phyloP scores from a whole-genome alignment of 2,113 vertebrate species.

The Microcebus griseorufus region DNA sequence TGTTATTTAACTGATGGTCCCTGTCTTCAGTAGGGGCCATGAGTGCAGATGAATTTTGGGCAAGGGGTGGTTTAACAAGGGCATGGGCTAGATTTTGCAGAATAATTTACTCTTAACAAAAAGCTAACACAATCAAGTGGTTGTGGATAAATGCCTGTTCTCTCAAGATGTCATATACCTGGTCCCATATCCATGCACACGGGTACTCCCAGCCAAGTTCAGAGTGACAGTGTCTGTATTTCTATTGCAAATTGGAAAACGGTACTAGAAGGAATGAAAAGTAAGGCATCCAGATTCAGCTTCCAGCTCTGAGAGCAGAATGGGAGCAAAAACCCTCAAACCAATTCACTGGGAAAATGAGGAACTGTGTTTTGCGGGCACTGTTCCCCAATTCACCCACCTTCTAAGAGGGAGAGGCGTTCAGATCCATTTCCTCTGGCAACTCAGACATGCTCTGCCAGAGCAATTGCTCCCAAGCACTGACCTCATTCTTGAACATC shows the following conservation, averaged over 20 bases:
- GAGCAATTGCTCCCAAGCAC: background rate
- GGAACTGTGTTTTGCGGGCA: background rate
- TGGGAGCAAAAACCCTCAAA: slow-evolving; percentile 18
- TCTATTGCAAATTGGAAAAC: slow-evolving; percentile 62
- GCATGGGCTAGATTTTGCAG: background rate
- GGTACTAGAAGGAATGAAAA: slow-evolving; percentile 58
- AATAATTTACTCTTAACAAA: background rate
- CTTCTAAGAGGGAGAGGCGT: background rate
- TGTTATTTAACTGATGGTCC: background rate
- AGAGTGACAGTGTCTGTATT: slow-evolving; percentile 24
- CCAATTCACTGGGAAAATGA: slow-evolving; percentile 42
- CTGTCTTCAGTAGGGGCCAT: background rate
- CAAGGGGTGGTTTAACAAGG: background rate
- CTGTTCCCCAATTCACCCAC: background rate
- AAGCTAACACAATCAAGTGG: background rate
- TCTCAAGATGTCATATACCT: background rate
- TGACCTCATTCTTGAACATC: background rate
- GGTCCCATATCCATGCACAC: background rate
- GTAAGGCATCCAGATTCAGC: slow-evolving; percentile 50
- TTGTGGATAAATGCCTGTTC: slow-evolving; percentile 3
- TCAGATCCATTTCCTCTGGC: background rate
- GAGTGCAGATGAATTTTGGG: background rate
- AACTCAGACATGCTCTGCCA: background rate
- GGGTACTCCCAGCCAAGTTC: background rate
- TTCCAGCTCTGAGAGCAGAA: slow-evolving; percentile 25